phyloP scores from a whole-genome alignment of 2,113 vertebrate genomes.

The Beaufortia kweichowensis region DNA sequence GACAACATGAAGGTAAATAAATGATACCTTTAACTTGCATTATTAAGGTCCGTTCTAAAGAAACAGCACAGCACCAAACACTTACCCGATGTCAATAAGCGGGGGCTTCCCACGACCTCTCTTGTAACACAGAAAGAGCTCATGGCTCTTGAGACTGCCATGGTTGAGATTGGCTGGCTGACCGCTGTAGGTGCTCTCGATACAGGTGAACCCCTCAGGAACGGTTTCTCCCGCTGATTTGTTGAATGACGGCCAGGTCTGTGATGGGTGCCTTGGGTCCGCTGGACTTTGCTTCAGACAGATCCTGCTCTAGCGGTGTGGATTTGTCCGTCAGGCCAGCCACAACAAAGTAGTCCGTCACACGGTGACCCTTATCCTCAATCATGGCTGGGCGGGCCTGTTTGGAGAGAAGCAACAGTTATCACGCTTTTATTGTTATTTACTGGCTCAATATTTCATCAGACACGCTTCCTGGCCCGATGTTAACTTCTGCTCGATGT shows the following conservation, averaged over 20 bases:
- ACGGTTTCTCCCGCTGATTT: conserved; percentile 89
- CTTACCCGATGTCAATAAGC: conserved; percentile 92
- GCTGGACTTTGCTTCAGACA: conserved; percentile 86
- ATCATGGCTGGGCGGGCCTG: conserved; percentile 85
- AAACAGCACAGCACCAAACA: conserved; percentile 49
- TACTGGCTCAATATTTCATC: too few relatives aligned
- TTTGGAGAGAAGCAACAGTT: conserved; percentile 9
- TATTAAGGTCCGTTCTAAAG: neutral
- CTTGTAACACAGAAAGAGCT: conserved; percentile 94
- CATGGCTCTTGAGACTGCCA: conserved; percentile 95
- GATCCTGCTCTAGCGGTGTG: conserved; percentile 88
- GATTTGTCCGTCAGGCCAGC: conserved; percentile 93
- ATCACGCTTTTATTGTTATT: neutral
- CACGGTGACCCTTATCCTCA: conserved; percentile 94
- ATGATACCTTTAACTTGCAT: too few relatives aligned
- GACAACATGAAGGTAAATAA: too few relatives aligned
- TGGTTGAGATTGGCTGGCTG: conserved; percentile 96
- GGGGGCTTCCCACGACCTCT: conserved; percentile 87
- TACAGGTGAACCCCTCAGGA: conserved; percentile 93
- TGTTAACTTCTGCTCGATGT: too few relatives aligned
- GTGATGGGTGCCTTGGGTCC: conserved; percentile 93
- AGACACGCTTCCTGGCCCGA: too few relatives aligned
- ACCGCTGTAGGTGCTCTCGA: conserved; percentile 88
- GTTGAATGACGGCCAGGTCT: conserved; percentile 93
- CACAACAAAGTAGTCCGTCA: conserved; percentile 98